phyloP scores from a whole-genome alignment of 2,888 invertebrate genomes.

The Drosophila anomelani region DNA sequence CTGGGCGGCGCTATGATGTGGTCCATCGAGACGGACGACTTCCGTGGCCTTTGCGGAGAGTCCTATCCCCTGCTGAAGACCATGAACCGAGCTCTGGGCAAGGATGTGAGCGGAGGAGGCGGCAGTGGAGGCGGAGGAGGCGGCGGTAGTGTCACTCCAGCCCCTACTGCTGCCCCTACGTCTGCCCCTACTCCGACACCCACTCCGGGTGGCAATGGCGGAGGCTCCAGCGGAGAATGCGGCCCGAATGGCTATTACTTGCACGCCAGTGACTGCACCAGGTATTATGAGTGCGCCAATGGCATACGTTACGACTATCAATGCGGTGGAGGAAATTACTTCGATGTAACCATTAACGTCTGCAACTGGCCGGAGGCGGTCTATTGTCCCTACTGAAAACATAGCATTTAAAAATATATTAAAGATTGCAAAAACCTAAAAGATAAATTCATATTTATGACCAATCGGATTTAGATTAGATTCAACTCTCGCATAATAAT shows the following conservation, averaged over 20 bases:
- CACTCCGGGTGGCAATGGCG: slow-evolving; percentile 15
- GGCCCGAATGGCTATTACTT: slow-evolving; percentile 82
- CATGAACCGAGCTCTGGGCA: slow-evolving; percentile 62
- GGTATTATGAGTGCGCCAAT: slow-evolving; percentile 88
- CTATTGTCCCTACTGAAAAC: slow-evolving; percentile 41
- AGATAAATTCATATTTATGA: slow-evolving; percentile 17
- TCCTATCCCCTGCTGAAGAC: slow-evolving; percentile 65
- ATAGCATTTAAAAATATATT: background rate
- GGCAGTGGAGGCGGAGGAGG: slow-evolving; percentile 33
- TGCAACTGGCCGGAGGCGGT: slow-evolving; percentile 44
- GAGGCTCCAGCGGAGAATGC: slow-evolving; percentile 43
- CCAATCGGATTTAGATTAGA: slow-evolving; percentile 9
- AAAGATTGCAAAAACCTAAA: background rate
- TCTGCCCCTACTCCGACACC: slow-evolving; percentile 19
- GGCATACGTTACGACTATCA: slow-evolving; percentile 86
- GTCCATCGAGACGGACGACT: slow-evolving; percentile 96
- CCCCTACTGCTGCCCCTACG: slow-evolving; percentile 18
- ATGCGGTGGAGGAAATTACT: slow-evolving; percentile 84
- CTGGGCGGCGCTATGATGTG: slow-evolving; percentile 89
- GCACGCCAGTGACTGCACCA: slow-evolving; percentile 89
- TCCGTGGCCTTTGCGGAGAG: slow-evolving; percentile 92
- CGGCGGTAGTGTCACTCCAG: slow-evolving; percentile 27
- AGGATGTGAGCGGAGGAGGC: slow-evolving; percentile 24
- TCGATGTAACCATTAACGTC: background rate
- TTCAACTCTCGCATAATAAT: background rate